Conservation (phyloP, 92 coral and sea anemone species). For the Siderastrea siderea region DNA sequence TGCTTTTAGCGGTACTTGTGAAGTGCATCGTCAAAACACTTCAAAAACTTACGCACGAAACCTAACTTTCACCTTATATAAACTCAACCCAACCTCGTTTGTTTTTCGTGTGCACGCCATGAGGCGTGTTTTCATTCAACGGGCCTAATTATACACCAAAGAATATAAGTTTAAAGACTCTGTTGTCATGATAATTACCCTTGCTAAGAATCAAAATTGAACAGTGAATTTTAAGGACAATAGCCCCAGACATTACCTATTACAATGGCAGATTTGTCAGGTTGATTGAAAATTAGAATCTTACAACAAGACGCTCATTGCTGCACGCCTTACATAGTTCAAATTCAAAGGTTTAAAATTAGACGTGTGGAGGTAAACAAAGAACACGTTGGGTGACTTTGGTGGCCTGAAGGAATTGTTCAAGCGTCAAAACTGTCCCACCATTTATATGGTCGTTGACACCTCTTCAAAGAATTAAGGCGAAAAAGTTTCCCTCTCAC, state of each 20-base stretch:
- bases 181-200: conserved; percentile 14
- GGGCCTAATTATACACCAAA: not conserved
- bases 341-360: not conserved
- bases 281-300: not conserved
- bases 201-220: not conserved
- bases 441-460: conserved; percentile 27
- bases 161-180: not conserved
- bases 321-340: too few relatives aligned
- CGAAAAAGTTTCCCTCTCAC: conserved; percentile 15
- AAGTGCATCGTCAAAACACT: conserved; percentile 14
- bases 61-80: conserved; percentile 6
- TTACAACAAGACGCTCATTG: not conserved
- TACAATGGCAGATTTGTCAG: not conserved
- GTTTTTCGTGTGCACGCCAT: not conserved
- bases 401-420: conserved; percentile 8
- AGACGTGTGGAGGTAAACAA: not conserved
- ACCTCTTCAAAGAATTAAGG: conserved; percentile 31
- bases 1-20: conserved; percentile 27
- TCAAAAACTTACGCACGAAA: conserved; percentile 1
- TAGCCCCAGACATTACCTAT: not conserved
- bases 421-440: conserved; percentile 5
- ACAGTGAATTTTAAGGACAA: not conserved
- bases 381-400: not conserved
- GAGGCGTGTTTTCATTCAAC: conserved; percentile 1
- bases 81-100: conserved; percentile 8